A percentile compares a stretch with the other conserved stretches of the same genome.
phyloP scores from a whole-genome alignment of 2,797 vertebrate species.

The Anguilla megastoma region DNA sequence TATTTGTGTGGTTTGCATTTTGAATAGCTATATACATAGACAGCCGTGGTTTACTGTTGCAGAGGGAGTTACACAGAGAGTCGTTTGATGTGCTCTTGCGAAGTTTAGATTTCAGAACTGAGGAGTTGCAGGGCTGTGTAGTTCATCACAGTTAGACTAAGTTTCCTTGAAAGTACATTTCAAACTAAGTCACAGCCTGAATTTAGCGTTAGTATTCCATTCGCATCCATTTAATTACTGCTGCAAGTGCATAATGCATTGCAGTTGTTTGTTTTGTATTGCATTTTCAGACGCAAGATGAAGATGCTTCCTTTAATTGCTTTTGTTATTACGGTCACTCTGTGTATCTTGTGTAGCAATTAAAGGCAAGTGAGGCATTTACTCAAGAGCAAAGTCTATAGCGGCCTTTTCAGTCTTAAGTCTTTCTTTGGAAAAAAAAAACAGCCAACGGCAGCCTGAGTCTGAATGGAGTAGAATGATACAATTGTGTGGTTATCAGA shows the following conservation, averaged over 20 bases:
- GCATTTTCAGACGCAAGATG: neutral
- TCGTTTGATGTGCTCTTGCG: neutral
- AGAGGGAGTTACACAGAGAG: neutral
- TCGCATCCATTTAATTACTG: neutral
- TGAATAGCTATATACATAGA: neutral
- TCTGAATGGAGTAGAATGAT: constrained; percentile 1
- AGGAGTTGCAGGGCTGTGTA: neutral
- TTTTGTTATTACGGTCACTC: neutral
- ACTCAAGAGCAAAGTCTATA: neutral
- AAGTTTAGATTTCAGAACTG: neutral
- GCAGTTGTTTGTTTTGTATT: neutral
- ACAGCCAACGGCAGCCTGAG: neutral
- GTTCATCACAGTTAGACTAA: neutral
- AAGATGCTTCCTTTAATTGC: neutral
- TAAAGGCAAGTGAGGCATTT: neutral
- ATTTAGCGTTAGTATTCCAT: neutral
- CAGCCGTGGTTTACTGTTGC: neutral
- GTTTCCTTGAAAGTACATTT: neutral
- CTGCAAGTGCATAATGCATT: neutral
- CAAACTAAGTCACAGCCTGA: neutral
- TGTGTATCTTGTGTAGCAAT: neutral
- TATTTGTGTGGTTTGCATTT: neutral
- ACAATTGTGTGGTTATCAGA: neutral
- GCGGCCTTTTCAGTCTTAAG: neutral
- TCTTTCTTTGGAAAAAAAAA: neutral